Evolutionary conservation across 1,140 invertebrate species (phyloP).

Genomic region (Drosophila sp.): DNA sequence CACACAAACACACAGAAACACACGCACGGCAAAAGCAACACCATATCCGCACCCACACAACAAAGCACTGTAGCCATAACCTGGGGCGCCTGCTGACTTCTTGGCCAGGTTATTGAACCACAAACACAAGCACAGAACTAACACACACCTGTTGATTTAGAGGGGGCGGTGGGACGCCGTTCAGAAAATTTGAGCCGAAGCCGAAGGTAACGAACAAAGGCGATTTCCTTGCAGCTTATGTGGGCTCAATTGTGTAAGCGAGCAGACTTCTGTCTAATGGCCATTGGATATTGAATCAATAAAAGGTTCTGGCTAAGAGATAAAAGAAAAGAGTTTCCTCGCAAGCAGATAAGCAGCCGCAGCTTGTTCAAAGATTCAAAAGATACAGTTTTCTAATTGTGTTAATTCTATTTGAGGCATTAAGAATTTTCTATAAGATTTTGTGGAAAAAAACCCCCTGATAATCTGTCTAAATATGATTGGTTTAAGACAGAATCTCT

Average conservation of each 20-base stretch:
- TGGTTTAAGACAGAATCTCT: too few relatives aligned
- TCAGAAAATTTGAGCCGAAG: constrained; percentile 41
- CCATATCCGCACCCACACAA: constrained; percentile 10
- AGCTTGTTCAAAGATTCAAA: constrained; percentile 10
- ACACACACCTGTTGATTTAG: constrained; percentile 50
- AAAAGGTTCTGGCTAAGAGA: constrained; percentile 12
- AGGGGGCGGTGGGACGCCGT: constrained; percentile 18
- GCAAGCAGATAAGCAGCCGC: constrained; percentile 14
- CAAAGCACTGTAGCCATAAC: constrained; percentile 20
- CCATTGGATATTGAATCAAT: constrained; percentile 54
- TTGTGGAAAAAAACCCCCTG: too few relatives aligned
- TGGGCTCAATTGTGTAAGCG: constrained; percentile 57
- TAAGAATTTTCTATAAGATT: too few relatives aligned
- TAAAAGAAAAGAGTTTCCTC: neutral
- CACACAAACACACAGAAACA: neutral
- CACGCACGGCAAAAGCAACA: too few relatives aligned
- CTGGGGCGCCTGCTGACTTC: constrained; percentile 41
- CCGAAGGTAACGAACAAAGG: constrained; percentile 41
- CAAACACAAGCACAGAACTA: constrained; percentile 44
- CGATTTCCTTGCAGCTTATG: constrained; percentile 59
- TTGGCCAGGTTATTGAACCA: constrained; percentile 69
- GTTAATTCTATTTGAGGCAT: too few relatives aligned
- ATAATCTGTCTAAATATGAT: too few relatives aligned
- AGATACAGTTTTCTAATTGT: neutral
- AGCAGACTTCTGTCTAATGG: constrained; percentile 52